A percentile compares a stretch with the other conserved stretches of the same genome.
These are phyloP conservation scores for Metaphire vulgaris DNA, from an alignment of 1,140 invertebrate genomes.

Conservation along the genomic window DNA sequence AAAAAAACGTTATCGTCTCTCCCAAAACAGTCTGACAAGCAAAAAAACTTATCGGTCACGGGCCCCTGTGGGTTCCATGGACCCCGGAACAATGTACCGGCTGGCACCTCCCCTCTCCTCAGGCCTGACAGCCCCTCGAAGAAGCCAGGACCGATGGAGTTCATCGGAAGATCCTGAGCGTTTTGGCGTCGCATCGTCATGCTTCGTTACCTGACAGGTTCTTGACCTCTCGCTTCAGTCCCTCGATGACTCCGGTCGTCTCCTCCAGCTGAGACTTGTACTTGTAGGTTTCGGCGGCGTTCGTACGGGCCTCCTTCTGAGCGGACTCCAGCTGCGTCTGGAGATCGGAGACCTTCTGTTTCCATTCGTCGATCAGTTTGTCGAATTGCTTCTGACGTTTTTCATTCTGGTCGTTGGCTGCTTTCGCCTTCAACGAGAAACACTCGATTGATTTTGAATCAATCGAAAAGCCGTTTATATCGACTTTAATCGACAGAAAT, in stretches of 20 bases:
- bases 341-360: constrained; percentile 95
- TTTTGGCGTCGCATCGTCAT: too few relatives aligned
- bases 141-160: too few relatives aligned
- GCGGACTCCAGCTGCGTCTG: constrained; percentile 93
- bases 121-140: too few relatives aligned
- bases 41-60: too few relatives aligned
- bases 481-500: too few relatives aligned
- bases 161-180: too few relatives aligned
- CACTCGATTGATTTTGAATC: not conserved
- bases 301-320: constrained; percentile 98
- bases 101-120: too few relatives aligned
- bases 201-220: constrained; percentile 84
- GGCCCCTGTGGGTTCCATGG: too few relatives aligned
- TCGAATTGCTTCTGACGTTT: constrained; percentile 99
- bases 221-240: constrained; percentile 97
- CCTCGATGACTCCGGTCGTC: constrained; percentile 87
- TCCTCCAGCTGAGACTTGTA: constrained; percentile 96
- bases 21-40: too few relatives aligned
- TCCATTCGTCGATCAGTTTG: constrained; percentile 99
- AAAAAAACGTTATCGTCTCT: too few relatives aligned
- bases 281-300: constrained; percentile 97
- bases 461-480: too few relatives aligned
- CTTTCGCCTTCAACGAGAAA: constrained; percentile 61
- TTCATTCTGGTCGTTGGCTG: constrained; percentile 89
- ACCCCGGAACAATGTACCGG: too few relatives aligned